These are phyloP conservation scores for Junonia oenone DNA, from an alignment of 2,888 invertebrate species.

Conservation along the genomic window DNA sequence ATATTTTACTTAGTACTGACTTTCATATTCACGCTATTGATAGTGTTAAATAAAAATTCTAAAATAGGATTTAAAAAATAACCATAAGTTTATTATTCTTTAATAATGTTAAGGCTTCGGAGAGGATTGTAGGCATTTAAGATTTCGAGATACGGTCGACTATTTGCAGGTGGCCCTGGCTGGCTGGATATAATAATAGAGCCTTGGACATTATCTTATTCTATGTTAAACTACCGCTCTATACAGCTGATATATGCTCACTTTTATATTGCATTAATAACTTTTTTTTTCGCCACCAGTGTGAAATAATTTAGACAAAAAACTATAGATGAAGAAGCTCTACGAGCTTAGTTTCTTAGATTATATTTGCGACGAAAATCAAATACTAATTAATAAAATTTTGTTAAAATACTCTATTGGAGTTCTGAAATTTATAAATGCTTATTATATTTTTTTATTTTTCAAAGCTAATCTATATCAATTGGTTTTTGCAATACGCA, in stretches of 20 bases:
- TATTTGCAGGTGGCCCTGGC: conserved; percentile 27
- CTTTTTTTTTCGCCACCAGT: background rate
- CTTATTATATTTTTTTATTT: background rate
- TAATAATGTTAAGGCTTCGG: conserved; percentile 18
- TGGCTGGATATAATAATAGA: conserved; percentile 16
- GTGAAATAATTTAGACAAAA: background rate
- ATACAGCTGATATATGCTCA: conserved; percentile 1
- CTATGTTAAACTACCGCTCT: background rate
- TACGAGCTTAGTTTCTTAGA: no score
- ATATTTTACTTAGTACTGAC: no score
- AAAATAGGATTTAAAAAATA: background rate
- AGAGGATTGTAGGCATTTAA: conserved; percentile 27
- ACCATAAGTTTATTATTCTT: background rate
- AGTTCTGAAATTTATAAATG: no score
- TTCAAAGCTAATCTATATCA: background rate
- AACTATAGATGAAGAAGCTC: no score
- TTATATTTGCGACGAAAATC: no score
- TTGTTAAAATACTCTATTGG: no score
- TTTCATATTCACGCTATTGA: no score
- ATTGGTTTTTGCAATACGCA: background rate
- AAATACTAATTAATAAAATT: no score
- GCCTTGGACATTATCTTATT: conserved; percentile 18
- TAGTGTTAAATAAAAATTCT: no score
- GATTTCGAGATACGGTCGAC: conserved; percentile 23
- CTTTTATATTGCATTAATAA: background rate